Percentiles rank a stretch among this genome's conserved stretches.
Conservation (phyloP, 2,797 vertebrate genomes). For the Enteromius mattozi region DNA sequence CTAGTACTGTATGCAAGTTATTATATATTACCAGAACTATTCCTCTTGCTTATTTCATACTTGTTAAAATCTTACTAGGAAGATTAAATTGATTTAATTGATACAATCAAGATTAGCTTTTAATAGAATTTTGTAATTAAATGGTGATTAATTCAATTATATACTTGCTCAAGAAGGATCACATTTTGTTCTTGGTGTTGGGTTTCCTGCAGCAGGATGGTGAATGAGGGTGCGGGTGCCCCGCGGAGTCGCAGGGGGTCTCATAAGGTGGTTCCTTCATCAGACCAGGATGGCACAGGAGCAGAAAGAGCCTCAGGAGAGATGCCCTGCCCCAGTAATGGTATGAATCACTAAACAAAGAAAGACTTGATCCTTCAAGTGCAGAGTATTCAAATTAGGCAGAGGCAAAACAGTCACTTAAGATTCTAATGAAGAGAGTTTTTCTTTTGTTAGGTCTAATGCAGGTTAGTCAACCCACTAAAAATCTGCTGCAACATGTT, state of each 20-base stretch:
- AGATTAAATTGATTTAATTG: neutral
- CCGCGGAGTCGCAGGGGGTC: constrained; percentile 4
- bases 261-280: constrained; percentile 1
- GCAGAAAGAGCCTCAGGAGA: constrained; percentile 57
- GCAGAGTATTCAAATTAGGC: neutral
- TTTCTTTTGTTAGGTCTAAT: neutral
- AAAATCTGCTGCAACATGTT: constrained; percentile 14
- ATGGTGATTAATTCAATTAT: neutral
- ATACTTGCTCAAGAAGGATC: neutral
- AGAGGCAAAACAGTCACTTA: neutral
- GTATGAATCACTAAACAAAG: constrained; percentile 53
- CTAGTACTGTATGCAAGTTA: neutral
- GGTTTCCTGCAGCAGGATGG: constrained; percentile 13
- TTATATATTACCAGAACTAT: neutral
- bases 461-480: neutral
- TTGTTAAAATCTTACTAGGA: neutral
- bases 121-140: neutral
- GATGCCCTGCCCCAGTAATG: constrained; percentile 65
- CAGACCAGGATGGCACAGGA: constrained; percentile 42
- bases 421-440: neutral
- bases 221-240: constrained; percentile 17
- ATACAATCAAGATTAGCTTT: neutral
- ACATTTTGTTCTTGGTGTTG: neutral
- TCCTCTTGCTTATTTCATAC: neutral
- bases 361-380: neutral